A percentile compares a stretch with the other conserved stretches of the same genome.
Conservation (phyloP, 1,140 invertebrate species). For the Heliconius nattereri region DNA sequence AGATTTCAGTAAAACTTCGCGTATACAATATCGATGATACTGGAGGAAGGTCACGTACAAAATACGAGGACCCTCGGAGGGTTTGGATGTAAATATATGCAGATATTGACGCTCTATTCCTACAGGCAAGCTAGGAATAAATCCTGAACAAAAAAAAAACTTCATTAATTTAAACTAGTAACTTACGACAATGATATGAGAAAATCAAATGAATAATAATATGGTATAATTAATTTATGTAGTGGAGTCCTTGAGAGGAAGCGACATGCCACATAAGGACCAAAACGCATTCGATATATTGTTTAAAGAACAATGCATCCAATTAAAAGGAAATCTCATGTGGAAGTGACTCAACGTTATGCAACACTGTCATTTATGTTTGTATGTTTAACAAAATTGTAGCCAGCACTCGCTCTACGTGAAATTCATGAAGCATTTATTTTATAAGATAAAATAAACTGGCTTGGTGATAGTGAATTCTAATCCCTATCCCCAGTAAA, state of each 20-base stretch:
- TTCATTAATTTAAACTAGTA: background rate
- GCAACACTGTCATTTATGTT: constrained; percentile 20
- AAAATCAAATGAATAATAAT: constrained; percentile 9
- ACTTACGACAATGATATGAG: background rate
- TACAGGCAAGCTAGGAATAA: too few relatives aligned
- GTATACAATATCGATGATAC: too few relatives aligned
- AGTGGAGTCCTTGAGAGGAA: constrained; percentile 5
- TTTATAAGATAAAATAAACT: background rate
- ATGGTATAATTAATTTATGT: background rate
- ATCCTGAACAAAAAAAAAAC: too few relatives aligned
- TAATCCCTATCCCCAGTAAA: too few relatives aligned
- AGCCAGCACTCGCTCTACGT: background rate
- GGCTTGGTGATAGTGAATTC: too few relatives aligned
- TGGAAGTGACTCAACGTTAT: constrained; percentile 28
- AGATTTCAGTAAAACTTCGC: too few relatives aligned
- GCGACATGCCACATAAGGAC: constrained; percentile 11
- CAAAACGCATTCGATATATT: constrained; percentile 23
- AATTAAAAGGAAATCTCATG: constrained; percentile 29
- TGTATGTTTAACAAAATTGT: background rate
- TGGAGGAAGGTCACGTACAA: too few relatives aligned
- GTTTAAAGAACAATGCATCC: constrained; percentile 31
- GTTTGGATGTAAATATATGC: too few relatives aligned
- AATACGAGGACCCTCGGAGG: too few relatives aligned
- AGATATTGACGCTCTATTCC: too few relatives aligned
- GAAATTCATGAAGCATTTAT: background rate